Percentiles rank a stretch among this genome's conserved stretches.
phyloP scores from a whole-genome alignment of 2,888 invertebrate species.

The Drosophila rellima region DNA sequence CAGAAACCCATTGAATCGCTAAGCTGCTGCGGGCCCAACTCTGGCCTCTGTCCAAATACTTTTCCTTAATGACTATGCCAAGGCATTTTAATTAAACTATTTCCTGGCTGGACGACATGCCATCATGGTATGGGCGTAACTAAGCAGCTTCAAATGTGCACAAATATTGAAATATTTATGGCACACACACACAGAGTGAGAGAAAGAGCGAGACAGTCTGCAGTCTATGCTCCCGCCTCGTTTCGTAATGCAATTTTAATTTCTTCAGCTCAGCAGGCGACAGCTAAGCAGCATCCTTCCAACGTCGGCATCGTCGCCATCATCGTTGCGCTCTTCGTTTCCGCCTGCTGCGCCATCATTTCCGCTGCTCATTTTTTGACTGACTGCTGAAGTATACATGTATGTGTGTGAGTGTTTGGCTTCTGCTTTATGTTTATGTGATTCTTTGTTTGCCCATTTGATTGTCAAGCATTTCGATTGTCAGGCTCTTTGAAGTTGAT shows the following conservation, averaged over 20 bases:
- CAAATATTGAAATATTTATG: constrained; percentile 79
- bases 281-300: constrained; percentile 60
- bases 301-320: constrained; percentile 20
- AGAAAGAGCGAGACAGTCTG: constrained; percentile 24
- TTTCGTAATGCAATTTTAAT: constrained; percentile 79
- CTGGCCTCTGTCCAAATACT: constrained; percentile 36
- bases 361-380: constrained; percentile 73
- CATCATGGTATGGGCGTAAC: constrained; percentile 51
- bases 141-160: constrained; percentile 77
- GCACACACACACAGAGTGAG: constrained; percentile 36
- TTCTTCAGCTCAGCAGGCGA: constrained; percentile 74
- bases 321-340: constrained; percentile 61
- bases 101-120: constrained; percentile 66
- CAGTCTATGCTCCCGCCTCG: constrained; percentile 45
- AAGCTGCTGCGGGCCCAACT: constrained; percentile 4
- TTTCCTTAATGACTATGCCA: constrained; percentile 76
- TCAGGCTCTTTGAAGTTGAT: constrained; percentile 59
- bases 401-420: constrained; percentile 26
- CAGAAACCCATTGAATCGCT: constrained; percentile 45
- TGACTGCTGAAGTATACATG: constrained; percentile 50
- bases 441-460: constrained; percentile 71
- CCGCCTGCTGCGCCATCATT: constrained; percentile 77
- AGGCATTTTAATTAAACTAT: constrained; percentile 83
- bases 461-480: constrained; percentile 71
- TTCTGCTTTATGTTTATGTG: constrained; percentile 53